Percentiles rank a stretch among this genome's conserved stretches.
These are phyloP conservation scores for Stegodyphus dumicola DNA, from an alignment of 1,140 invertebrate genomes.

Conservation along the genomic window DNA sequence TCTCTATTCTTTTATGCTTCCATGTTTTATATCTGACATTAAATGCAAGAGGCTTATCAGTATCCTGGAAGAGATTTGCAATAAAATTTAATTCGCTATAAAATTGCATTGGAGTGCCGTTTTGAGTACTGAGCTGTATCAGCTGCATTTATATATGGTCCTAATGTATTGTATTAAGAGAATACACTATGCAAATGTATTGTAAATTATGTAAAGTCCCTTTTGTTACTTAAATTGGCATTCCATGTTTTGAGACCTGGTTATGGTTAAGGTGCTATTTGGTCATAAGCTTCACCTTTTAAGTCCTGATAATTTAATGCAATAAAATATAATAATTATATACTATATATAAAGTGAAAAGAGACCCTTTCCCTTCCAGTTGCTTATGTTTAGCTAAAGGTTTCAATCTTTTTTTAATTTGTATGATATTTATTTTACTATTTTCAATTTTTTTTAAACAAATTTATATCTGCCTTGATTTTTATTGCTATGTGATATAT, in stretches of 20 bases:
- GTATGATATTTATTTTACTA: too few species aligned
- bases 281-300: neutral
- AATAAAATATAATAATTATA: too few species aligned
- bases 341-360: too few species aligned
- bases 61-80: constrained; percentile 29
- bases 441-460: too few species aligned
- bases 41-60: constrained; percentile 32
- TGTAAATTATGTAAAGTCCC: constrained; percentile 51
- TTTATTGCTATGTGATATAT: too few species aligned
- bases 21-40: constrained; percentile 53
- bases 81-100: constrained; percentile 44
- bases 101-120: constrained; percentile 46
- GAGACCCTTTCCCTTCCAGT: too few species aligned
- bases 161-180: constrained; percentile 8
- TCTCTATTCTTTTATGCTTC: constrained; percentile 61
- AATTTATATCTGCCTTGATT: too few species aligned
- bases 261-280: constrained; percentile 56
- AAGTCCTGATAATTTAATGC: too few species aligned
- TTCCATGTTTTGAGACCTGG: constrained; percentile 34
- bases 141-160: constrained; percentile 46
- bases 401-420: too few species aligned
- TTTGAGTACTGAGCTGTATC: constrained; percentile 54
- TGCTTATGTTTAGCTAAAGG: too few species aligned
- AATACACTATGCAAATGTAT: constrained; percentile 16
- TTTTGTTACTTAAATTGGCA: constrained; percentile 43